Conservation (phyloP, 1,140 invertebrate species). For the Pogonus chalceus region DNA sequence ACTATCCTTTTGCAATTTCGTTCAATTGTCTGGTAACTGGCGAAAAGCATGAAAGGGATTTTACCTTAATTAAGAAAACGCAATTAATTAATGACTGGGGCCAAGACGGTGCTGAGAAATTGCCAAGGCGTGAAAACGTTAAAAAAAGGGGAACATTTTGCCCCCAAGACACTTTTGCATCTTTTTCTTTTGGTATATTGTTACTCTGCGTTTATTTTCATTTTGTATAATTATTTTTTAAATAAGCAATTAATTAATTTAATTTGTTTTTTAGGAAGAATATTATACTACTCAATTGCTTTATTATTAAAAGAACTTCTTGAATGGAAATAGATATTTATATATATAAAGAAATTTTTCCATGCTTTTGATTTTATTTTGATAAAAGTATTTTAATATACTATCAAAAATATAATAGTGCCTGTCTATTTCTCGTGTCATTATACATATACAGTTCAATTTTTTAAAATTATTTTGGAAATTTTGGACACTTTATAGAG, state of each 20-base stretch:
- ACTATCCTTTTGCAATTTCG: neutral
- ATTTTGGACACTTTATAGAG: too few relatives aligned
- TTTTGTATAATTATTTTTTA: constrained; percentile 13
- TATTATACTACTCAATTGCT: too few relatives aligned
- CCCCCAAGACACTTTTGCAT: neutral
- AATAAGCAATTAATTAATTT: constrained; percentile 23
- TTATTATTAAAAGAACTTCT: too few relatives aligned
- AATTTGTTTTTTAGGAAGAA: too few relatives aligned
- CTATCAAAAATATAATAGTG: too few relatives aligned
- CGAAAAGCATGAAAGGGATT: constrained; percentile 1
- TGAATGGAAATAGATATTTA: too few relatives aligned
- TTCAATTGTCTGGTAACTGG: neutral
- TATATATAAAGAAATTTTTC: too few relatives aligned
- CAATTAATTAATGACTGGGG: constrained; percentile 11
- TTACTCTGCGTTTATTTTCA: constrained; percentile 4
- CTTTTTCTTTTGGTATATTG: constrained; percentile 12
- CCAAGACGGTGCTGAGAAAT: neutral
- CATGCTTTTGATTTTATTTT: too few relatives aligned
- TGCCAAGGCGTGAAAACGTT: neutral
- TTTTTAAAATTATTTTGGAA: too few relatives aligned
- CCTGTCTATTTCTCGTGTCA: too few relatives aligned
- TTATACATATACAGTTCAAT: too few relatives aligned
- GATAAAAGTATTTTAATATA: too few relatives aligned
- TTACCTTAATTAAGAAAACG: constrained; percentile 14
- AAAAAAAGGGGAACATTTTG: constrained; percentile 4